Evolutionary conservation across 2,113 vertebrate species (phyloP), one percentile per base, ranked within the genome.

Genomic region (Dasyornis broadbenti): DNA sequence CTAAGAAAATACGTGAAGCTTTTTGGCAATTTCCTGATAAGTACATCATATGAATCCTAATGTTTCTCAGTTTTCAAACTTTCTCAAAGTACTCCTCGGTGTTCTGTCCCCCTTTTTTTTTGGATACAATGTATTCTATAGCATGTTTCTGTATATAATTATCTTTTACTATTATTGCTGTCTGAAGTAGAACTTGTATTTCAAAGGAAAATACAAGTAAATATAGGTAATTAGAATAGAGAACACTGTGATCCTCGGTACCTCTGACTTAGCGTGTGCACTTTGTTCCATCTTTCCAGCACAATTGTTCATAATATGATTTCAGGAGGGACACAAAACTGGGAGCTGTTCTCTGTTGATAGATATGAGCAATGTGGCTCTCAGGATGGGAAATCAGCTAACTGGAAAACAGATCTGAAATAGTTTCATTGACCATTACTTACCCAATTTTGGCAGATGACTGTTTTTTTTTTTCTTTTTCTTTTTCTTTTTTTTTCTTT

Each of bases 331-430:
- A 49, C 44, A 57, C n/a, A 78, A 70, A 75, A 53, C 57, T 23
- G 35, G 69, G 28, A 84, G 30, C 8, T 0, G 0, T 82, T 91
- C 61, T 87, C 40, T 26, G 2, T 53, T 79, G 35, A 68, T 73
- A 81, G 57, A 70, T 60, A 69, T 61, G 33, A 91, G 37, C 20
- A 85, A 13, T 54, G 26, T 33, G 78, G 8, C 44, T 82, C 94
- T 82, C 65, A 71, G 83, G 15, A 52, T 56, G 35, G 35, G 57
- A 94, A 96, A 53, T 19, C 50, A 72, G 37, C 53, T 85, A 82
- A 72, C 75, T 73, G 70, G 33, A 94, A 61, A 92, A 86, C 40
- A 91, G 69, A 76, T 82, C 44, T 71, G 73, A 94, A 95, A 87
- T 68, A 49, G 50, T 61, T 92, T 92, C 53, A 84, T 28, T 94